A percentile compares a stretch with the other conserved stretches of the same genome.
These are phyloP conservation scores for pig (Sus scrofa) DNA, from an alignment of 2,113 vertebrate genomes.

Conservation along the genomic window DNA sequence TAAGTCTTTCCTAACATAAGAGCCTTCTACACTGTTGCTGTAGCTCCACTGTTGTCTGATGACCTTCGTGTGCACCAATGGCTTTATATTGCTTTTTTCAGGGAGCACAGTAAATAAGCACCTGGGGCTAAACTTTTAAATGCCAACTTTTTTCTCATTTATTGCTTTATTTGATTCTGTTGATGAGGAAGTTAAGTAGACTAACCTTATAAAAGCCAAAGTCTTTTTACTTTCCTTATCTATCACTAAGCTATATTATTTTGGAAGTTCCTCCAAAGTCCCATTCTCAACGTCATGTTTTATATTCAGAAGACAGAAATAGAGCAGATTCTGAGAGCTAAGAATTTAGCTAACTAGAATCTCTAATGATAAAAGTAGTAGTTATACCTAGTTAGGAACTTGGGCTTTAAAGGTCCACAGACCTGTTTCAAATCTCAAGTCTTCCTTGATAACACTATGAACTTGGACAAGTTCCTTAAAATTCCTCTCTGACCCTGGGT, in stretches of 20 bases:
- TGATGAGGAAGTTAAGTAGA: constrained; percentile 11
- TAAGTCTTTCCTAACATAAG: background rate
- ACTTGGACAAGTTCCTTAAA: background rate
- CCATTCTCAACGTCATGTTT: background rate
- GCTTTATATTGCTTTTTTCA: background rate
- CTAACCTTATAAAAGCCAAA: constrained; percentile 12
- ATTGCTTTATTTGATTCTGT: constrained; percentile 29
- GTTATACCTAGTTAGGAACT: background rate
- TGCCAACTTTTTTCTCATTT: background rate
- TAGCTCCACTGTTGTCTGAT: background rate
- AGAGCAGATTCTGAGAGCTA: background rate
- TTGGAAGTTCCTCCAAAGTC: background rate
- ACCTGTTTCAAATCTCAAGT: background rate
- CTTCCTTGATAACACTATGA: background rate
- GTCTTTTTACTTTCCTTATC: background rate
- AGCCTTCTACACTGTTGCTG: background rate
- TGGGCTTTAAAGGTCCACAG: background rate
- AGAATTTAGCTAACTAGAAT: background rate
- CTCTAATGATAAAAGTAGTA: background rate
- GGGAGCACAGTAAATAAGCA: constrained; percentile 17
- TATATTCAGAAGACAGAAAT: background rate
- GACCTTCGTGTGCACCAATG: background rate
- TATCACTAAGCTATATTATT: background rate
- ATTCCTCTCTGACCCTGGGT: background rate
- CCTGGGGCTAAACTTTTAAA: background rate